Evolutionary conservation across 2,888 invertebrate species (phyloP), one percentile per base, ranked within the genome.

Genomic region (Podotricha telesiphe): DNA sequence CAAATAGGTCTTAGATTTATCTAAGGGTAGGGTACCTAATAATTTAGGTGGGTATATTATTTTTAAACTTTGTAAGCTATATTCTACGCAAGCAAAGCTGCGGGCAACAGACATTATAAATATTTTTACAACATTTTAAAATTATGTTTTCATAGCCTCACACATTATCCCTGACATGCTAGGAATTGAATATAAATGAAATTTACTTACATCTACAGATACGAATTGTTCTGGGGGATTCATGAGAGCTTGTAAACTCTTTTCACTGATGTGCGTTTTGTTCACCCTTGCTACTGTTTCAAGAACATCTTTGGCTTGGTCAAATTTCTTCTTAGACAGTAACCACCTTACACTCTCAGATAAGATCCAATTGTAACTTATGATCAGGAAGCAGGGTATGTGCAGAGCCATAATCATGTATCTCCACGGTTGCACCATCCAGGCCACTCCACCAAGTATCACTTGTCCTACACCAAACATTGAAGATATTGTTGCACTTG

Each of bases 281-380:
- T 96, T 96, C 0, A 94, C 86, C 72, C 84, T 90, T 0, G 96
- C 95, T 1, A 96, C 95, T 74, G 91, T 94, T 19, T 92, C 88
- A 50, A 96, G 83, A 2, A 95, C 94, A 4, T 78, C 80, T 74
- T 94, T 94, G 0, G 96, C 96, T 75, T 95, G 94, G 0, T 94
- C 91, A 69, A 92, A 94, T 76, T 94, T 94, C 40, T 94, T 93
- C 75, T 95, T 95, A 1, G 95, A 94, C 11, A 96, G 85, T 22
- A 97, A 91, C 97, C 97, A 97, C 74, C 97, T 93, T 19, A 96
- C 93, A 51, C 96, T 96, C 86, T 96, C 96, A 0, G 84, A 76
- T 11, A 91, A 74, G n/a, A 96, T 75, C 95, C 96, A 95, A 75
- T 95, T 94, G 80, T 96, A 96, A 6, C 92, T 80, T 55, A 97